Base-by-base conservation (phyloP, 64 coral and sea anemone species). In the Anthopleura sola region DNA sequence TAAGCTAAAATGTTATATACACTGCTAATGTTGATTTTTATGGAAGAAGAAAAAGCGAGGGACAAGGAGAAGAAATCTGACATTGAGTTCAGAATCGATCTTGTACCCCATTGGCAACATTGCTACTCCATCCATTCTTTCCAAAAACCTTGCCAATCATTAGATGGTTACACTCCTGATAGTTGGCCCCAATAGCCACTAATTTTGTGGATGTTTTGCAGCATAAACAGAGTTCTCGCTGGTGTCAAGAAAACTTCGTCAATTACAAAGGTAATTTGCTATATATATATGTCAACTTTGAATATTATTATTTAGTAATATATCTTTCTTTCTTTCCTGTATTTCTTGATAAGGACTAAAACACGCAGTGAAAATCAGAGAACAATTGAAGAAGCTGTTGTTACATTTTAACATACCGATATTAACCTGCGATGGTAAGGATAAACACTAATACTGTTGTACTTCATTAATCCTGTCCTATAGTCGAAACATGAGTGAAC, bases 191-290 rank as follows among this genome's bases (percentile, higher is more conserved):
- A 85, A 17, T 26, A n/a, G 0, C 23, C 16, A 76, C 29, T 62
- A 62, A 36, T 40, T 79, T 18, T 3, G 6, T 14, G 38, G n/a
- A 5, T 40, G 38, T 79, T 40, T 79, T 79, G 44, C 55, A 94
- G 93, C 88, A 90, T 58, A 99, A 95, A 82, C 94, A 99, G 85
- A 99, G 90, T 82, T 99, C 97, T 14, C 94, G 82, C 33, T 99
- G 97, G 97, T 99, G 97, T 36, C 93, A 89, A 55, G 97, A 99
- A 36, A 92, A 99, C 84, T 99, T 95, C 47, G 29, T 99, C 37
- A 99, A 92, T 50, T 90, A 88, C 68, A 99, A 99, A 92, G 97
- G 93, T 94, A 82, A 66, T 53, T 75, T 17, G 18, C 3, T 84
- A 3, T 79, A 10, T 51, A 31, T 13, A 19, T 37, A 23, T 46